Base-by-base conservation (phyloP, 2,888 invertebrate species). In the Chelonus formosanus region DNA sequence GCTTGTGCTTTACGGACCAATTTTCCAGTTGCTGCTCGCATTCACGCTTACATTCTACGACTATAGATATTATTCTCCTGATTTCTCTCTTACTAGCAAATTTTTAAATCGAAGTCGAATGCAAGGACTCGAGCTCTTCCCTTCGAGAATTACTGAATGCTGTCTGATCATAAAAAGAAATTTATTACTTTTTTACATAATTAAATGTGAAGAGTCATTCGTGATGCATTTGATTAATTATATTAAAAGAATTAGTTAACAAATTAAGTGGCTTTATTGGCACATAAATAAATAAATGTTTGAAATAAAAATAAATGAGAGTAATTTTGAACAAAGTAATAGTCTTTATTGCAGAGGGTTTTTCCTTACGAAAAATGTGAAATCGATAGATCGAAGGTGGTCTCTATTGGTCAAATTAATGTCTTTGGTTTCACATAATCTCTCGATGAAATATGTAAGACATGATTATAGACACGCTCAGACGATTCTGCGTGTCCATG, bases 21-120 rank as follows among this genome's bases (percentile, higher is more conserved):
- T 72, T 72, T 72, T 71, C 74, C 71, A 71, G 69, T 72, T 68
- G 67, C 56, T 70, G 66, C 68, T 63, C 63, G 67, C 69, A 65
- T 70, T 68, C 64, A 68, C 67, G 67, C 63, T 63, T 69, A 61
- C 67, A 69, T 64, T 71, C 60, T 60, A 48, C 53, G 44, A 32
- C 32, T 44, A 7, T 10, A 20, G 44, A 20, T 31, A 20, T 34
- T 53, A 32, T 36, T 35, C 10, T 43, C 50, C 20, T 20, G 31
- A 35, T 45, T 48, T 31, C 55, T 40, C 52, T 8, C 62, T 40
- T 36, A 36, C 55, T 8, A 32, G 31, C 52, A 52, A 50, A 8
- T 48, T 10, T 20, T 43, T 4, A 44, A 50, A 45, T 61, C 52
- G 56, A 56, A 61, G 50, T 43, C 20, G 48, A 55, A 48, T 32